phyloP scores from a whole-genome alignment of 2,888 invertebrate species.

The Stenoptilia bipunctidactyla region DNA sequence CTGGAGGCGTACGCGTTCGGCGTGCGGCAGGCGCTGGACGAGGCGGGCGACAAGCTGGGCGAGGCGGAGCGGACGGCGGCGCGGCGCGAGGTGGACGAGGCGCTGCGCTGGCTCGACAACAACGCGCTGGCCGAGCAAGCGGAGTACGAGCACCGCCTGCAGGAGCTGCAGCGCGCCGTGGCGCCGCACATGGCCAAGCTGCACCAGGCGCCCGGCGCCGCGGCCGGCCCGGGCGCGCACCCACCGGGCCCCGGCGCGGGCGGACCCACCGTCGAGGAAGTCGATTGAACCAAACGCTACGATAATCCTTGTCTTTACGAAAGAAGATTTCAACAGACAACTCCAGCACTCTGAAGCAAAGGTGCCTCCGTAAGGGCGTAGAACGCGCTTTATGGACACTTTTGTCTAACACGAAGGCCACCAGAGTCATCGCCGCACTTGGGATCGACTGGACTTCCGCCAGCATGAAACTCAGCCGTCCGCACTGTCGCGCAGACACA shows the following conservation, averaged over 20 bases:
- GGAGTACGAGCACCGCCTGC: slow-evolving; percentile 72
- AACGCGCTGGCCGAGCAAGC: slow-evolving; percentile 76
- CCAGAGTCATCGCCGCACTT: slow-evolving; percentile 80
- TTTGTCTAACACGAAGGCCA: slow-evolving; percentile 81
- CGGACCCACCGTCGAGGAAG: slow-evolving; percentile 42
- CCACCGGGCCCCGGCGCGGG: slow-evolving; percentile 7
- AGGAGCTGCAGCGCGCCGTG: slow-evolving; percentile 71
- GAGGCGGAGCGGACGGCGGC: slow-evolving; percentile 75
- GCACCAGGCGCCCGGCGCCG: slow-evolving; percentile 45
- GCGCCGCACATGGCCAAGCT: slow-evolving; percentile 70
- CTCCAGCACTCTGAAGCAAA: slow-evolving; percentile 75
- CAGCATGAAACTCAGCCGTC: slow-evolving; percentile 78
- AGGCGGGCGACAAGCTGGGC: slow-evolving; percentile 71
- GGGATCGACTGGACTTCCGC: slow-evolving; percentile 78
- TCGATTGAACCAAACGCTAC: slow-evolving; percentile 60
- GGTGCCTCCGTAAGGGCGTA: slow-evolving; percentile 80
- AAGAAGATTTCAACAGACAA: slow-evolving; percentile 74
- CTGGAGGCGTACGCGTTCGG: slow-evolving; percentile 79
- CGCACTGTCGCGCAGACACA: slow-evolving; percentile 76
- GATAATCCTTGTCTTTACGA: slow-evolving; percentile 80
- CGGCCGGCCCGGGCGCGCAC: slow-evolving; percentile 19
- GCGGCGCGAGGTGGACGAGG: slow-evolving; percentile 65
- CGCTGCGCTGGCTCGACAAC: slow-evolving; percentile 78
- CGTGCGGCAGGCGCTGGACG: slow-evolving; percentile 77
- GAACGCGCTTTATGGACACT: slow-evolving; percentile 83